Base-by-base conservation (phyloP, 2,797 vertebrate genomes). In the Acanthis flammea region DNA sequence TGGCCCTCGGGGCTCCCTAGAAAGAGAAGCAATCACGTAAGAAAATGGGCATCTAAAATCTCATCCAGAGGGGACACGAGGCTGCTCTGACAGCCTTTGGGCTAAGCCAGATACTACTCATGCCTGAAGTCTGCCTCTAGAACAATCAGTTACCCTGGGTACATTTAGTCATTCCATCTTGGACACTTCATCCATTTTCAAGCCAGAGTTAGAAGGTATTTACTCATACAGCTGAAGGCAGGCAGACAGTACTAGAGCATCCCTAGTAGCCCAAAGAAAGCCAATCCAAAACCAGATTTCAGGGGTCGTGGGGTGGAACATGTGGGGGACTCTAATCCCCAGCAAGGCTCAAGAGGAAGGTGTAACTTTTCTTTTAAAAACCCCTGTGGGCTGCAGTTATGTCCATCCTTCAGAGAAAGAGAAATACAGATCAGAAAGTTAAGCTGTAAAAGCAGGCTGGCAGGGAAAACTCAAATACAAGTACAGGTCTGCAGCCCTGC, bases 1-100 rank as follows among this genome's bases (percentile, higher is more conserved):
- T 97, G 98, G 92, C 95, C 97, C 92, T 98, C 97, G 17, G 98
- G 96, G 4, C 92, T 97, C 63, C 98, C 99, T 99, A 96, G n/a
- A 60, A 97, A 61, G 82, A 48, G 3, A 90, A 78, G 75, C 27
- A 71, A 9, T 61, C 25, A 28, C 30, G 2, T 96, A 68, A 91
- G 81, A 55, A 84, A 2, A 66, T 0, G 2, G 33, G 30, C 33
- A 55, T 76, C 68, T 73, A 15, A 63, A 68, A 81, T 4, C 9
- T 28, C 30, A 67, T 67, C 8, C 33, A 48, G 54, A 61, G 84
- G 71, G 77, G 53, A 90, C 85, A 25, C 14, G 35, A 21, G 33
- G 30, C 45, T 67, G 41, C 54, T 75, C 30, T 21, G 51, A 58
- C 68, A 78, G 67, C 62, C 81, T 87, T 76, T 42, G 53, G 75